Base-by-base conservation (phyloP, 1,140 invertebrate species). In the Danaus melanippus region DNA sequence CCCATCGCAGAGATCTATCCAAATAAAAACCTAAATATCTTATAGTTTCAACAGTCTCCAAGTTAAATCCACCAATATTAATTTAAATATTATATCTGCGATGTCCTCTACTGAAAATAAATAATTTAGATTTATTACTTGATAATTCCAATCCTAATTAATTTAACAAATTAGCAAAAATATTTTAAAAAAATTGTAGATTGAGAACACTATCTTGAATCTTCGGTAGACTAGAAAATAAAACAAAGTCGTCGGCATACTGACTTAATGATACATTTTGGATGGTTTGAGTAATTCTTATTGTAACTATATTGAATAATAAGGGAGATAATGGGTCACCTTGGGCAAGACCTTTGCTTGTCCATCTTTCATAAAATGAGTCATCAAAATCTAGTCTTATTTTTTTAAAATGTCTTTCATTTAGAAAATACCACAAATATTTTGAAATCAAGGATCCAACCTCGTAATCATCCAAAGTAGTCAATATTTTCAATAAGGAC, bases 191-290 rank as follows among this genome's bases (percentile, higher is more conserved):
- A 9, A 10, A n/a, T 53, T 66, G 64, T 8, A 66, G 42, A n/a
- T 55, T 12, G 9, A 53, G n/a, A n/a, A n/a, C n/a, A n/a, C n/a
- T n/a, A n/a, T n/a, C n/a, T n/a, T n/a, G n/a, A n/a, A n/a, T n/a
- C n/a, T n/a, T n/a, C n/a, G n/a, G n/a, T n/a, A n/a, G n/a, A n/a
- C n/a, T n/a, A n/a, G n/a, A n/a, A n/a, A 56, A 67, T 4, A 67
- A 56, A 21, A 60, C 52, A 56, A 63, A 60, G 45, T 66, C 64
- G 21, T 69, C 67, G 9, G 62, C 64, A 57, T 67, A 71, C 21
- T 71, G 68, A 12, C 48, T 49, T 12, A 64, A 42, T 9, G 10
- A 39, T 9, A 64, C 51, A 56, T 62, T 53, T 49, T 44, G 42
- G 3, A 60, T 56, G 21, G 15, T 9, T 12, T 56, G 46, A 51